Base-by-base conservation (phyloP, 2,888 invertebrate genomes). In the Cheilosia vernalis region DNA sequence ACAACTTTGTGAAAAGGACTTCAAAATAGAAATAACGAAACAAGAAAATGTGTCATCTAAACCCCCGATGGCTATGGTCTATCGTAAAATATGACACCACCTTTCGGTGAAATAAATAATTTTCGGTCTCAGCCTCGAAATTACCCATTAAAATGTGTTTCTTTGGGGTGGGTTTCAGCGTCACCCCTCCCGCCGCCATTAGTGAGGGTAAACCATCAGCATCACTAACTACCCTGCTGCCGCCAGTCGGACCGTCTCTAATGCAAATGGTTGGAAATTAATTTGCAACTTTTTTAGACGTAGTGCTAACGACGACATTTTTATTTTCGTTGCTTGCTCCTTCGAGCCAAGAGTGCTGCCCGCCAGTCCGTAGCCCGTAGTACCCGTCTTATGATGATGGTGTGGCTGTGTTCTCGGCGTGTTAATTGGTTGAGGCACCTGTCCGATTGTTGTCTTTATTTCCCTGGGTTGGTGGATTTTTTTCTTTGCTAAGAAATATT, bases 241-340 rank as follows among this genome's bases (percentile, higher is more conserved):
- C 47, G 51, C 27, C 55, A 27, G 51, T 5, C 53, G 53, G 66
- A 33, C 60, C 27, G 58, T 64, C 67, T 64, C 66, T 81, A 81
- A 77, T 85, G 81, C 85, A 81, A 85, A 85, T 85, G 85, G 81
- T 49, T 85, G 85, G 72, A 85, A 85, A 85, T 85, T 85, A 85
- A 85, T 85, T 85, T 77, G 76, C 76, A 72, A 61, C 33, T 61
- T 77, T 72, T 66, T 63, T 66, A 66, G 85, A 85, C 85, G 40
- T 55, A 60, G 76, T 85, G 85, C 76, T 85, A 85, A 81, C 81
- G 84, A 84, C 66, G 76, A 81, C 81, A 77, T 76, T 85, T 81
- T 81, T 85, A 67, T 67, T 72, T 72, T 69, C 13, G 13, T 76
- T 72, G 24, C 51, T 51, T 66, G 70, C n/a, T 70, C 64, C 72